Evolutionary conservation across 2,888 invertebrate species (phyloP).

Genomic region (Eristalis tenax): DNA sequence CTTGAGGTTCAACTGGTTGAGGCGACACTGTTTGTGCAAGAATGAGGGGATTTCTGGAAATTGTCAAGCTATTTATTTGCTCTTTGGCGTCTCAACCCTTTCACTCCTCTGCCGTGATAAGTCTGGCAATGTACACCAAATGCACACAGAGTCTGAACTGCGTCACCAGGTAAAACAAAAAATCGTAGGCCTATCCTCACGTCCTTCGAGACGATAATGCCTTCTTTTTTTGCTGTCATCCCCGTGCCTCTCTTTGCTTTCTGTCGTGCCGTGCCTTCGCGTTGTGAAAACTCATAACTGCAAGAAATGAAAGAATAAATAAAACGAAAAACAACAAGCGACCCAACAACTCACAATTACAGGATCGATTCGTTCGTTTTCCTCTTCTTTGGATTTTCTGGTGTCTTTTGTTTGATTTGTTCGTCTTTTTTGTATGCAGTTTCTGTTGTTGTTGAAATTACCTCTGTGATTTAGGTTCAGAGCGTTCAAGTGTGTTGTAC

Average conservation of each 20-base stretch:
- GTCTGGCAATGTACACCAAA: neutral
- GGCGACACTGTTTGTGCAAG: neutral
- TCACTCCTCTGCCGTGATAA: neutral
- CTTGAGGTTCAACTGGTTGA: neutral
- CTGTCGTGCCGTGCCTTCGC: neutral
- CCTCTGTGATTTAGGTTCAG: conserved; percentile 60
- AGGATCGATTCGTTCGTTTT: conserved; percentile 27
- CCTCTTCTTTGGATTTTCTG: neutral
- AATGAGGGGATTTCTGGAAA: neutral
- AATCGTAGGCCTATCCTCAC: neutral
- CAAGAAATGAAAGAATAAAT: neutral
- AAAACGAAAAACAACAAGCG: conserved; percentile 31
- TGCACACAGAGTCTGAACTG: neutral
- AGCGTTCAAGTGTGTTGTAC: conserved; percentile 35
- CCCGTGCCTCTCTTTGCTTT: neutral
- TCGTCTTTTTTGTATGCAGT: neutral
- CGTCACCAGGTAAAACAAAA: neutral
- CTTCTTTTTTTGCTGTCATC: neutral
- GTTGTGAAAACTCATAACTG: neutral
- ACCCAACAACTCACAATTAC: conserved; percentile 32
- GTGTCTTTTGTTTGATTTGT: conserved; percentile 25
- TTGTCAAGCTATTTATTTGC: neutral
- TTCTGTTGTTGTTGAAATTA: conserved; percentile 45
- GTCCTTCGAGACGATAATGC: neutral
- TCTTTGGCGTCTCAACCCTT: neutral